phyloP scores from a whole-genome alignment of 30 jellyfish, hydroid and myxozoan genomes.

The Nemopilema nomurai region DNA sequence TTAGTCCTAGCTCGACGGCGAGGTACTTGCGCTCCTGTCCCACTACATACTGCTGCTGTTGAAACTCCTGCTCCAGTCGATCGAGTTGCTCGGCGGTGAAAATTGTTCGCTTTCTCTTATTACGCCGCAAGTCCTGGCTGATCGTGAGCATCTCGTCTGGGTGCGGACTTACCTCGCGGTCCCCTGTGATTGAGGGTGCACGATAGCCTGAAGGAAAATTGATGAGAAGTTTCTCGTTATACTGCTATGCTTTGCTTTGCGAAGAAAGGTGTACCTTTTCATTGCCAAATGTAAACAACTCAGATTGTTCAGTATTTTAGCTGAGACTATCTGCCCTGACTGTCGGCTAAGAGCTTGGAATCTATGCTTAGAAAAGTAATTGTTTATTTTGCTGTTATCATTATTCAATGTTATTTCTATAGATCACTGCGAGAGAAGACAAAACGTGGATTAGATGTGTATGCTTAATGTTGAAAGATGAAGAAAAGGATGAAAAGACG shows the following conservation, averaged over 20 bases:
- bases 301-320: background rate
- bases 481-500: background rate
- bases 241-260: background rate
- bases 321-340: background rate
- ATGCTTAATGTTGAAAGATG: background rate
- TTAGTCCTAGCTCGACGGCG: conserved; percentile 92
- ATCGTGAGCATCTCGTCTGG: conserved; percentile 29
- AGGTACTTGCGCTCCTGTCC: conserved; percentile 97
- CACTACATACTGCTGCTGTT: conserved; percentile 97
- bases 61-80: conserved; percentile 95
- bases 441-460: background rate
- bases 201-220: background rate
- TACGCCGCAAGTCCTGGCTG: conserved; percentile 41
- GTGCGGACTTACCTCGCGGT: background rate
- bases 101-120: conserved; percentile 95
- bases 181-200: background rate
- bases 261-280: background rate
- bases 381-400: background rate
- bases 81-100: conserved; percentile 97
- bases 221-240: background rate
- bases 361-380: background rate
- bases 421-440: background rate
- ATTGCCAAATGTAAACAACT: background rate
- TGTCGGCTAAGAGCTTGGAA: background rate
- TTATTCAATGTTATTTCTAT: background rate